These are phyloP conservation scores for Taurulus bubalis DNA, from an alignment of 2,113 vertebrate genomes.

Conservation along the genomic window DNA sequence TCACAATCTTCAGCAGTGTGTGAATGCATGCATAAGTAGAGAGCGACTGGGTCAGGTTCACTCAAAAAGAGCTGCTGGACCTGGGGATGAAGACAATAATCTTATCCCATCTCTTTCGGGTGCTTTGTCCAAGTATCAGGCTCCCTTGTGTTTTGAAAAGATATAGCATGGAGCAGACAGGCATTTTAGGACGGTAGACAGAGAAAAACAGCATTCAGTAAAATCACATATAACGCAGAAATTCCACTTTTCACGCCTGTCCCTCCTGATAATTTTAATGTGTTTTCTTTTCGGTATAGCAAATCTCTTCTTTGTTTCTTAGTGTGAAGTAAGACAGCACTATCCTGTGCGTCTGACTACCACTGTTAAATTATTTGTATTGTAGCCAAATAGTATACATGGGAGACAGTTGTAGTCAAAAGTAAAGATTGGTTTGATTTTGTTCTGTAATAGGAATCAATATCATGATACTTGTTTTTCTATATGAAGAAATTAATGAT, in stretches of 20 bases:
- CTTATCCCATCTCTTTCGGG: conserved; percentile 39
- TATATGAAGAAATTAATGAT: not conserved
- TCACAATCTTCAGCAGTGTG: conserved; percentile 23
- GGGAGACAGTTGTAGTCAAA: not conserved
- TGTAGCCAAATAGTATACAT: not conserved
- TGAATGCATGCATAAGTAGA: conserved; percentile 38
- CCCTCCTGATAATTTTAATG: conserved; percentile 45
- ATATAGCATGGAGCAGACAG: conserved; percentile 47
- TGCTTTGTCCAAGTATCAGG: conserved; percentile 38
- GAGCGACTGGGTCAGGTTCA: conserved; percentile 29
- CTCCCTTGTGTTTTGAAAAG: conserved; percentile 53
- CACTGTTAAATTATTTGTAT: conserved; percentile 20
- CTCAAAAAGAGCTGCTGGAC: conserved; percentile 42
- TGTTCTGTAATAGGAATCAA: conserved; percentile 22
- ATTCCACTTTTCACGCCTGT: conserved; percentile 42
- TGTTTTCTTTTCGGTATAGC: conserved; percentile 25
- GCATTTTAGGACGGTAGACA: conserved; percentile 36
- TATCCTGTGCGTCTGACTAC: not conserved
- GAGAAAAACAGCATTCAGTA: conserved; percentile 50
- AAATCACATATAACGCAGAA: conserved; percentile 52
- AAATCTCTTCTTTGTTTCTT: not conserved
- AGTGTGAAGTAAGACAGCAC: conserved; percentile 20
- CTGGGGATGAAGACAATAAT: conserved; percentile 57
- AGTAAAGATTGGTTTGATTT: conserved; percentile 29
- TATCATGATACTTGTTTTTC: not conserved